These are phyloP conservation scores for Cepphus grylle DNA, from an alignment of 2,113 vertebrate species.

Conservation along the genomic window DNA sequence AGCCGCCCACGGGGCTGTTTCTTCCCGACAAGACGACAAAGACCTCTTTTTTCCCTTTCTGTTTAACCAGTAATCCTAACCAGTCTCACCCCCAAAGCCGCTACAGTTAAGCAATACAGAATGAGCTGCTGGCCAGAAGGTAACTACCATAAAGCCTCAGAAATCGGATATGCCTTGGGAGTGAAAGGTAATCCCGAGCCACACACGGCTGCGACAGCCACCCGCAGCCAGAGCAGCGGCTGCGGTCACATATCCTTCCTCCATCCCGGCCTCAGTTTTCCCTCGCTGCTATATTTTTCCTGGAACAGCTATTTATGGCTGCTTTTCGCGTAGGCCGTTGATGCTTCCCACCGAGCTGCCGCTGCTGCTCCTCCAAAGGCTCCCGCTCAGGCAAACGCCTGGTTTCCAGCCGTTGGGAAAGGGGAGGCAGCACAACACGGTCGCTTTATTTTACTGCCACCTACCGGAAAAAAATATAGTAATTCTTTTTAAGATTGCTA, in stretches of 20 bases:
- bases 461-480: neutral
- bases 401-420: neutral
- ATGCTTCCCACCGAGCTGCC: accelerated
- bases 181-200: neutral
- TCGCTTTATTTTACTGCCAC: neutral
- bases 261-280: accelerated
- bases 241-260: accelerated
- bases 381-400: neutral
- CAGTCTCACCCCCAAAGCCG: neutral
- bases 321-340: accelerated
- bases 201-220: neutral
- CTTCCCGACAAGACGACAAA: neutral
- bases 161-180: accelerated
- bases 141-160: neutral
- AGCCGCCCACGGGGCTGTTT: accelerated
- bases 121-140: neutral
- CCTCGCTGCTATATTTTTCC: accelerated
- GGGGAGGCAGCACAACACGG: neutral
- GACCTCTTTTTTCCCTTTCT: neutral
- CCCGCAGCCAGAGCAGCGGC: neutral
- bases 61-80: neutral
- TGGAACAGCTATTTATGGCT: accelerated
- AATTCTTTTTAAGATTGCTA: accelerated
- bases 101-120: neutral
- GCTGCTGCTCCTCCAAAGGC: accelerated